Conservation (phyloP, 2,888 invertebrate species). For the Megamerina dolium region DNA sequence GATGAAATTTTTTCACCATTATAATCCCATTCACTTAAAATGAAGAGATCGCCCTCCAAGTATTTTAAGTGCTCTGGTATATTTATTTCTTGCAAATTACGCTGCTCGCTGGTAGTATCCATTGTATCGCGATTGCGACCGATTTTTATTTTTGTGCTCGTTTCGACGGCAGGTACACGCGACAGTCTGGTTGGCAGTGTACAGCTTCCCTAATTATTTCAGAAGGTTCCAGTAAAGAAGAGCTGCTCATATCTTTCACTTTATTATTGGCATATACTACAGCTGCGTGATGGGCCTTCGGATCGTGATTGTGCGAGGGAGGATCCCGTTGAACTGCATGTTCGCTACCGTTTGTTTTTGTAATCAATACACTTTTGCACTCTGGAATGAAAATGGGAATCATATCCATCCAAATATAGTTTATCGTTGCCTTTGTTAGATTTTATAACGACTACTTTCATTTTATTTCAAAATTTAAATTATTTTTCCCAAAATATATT, state of each 20-base stretch:
- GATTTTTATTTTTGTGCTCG: slow-evolving; percentile 12
- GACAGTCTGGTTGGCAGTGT: slow-evolving; percentile 7
- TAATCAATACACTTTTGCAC: slow-evolving; percentile 6
- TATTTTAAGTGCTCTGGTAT: slow-evolving; percentile 5
- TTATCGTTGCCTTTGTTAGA: slow-evolving; percentile 9
- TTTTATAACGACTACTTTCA: slow-evolving; percentile 1
- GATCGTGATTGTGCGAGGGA: slow-evolving; percentile 8
- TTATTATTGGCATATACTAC: slow-evolving; percentile 8
- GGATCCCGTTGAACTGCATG: slow-evolving; percentile 3
- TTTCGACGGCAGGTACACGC: slow-evolving; percentile 12
- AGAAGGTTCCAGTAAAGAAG: slow-evolving; percentile 5
- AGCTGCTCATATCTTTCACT: slow-evolving; percentile 7
- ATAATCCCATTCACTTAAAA: too few species aligned
- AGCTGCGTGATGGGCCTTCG: not conserved
- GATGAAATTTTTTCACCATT: too few species aligned
- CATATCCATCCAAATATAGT: slow-evolving; percentile 7
- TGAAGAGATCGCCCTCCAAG: too few species aligned
- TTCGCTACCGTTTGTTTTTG: slow-evolving; percentile 2
- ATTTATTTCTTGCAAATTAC: slow-evolving; percentile 2
- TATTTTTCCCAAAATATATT: too few species aligned
- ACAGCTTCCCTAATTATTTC: slow-evolving; percentile 10
- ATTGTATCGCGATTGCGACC: slow-evolving; percentile 5
- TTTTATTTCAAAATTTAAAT: not conserved
- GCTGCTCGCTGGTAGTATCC: not conserved
- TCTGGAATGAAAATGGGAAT: slow-evolving; percentile 6